Conservation (phyloP, 2,113 vertebrate species). For the Rana temporaria region DNA sequence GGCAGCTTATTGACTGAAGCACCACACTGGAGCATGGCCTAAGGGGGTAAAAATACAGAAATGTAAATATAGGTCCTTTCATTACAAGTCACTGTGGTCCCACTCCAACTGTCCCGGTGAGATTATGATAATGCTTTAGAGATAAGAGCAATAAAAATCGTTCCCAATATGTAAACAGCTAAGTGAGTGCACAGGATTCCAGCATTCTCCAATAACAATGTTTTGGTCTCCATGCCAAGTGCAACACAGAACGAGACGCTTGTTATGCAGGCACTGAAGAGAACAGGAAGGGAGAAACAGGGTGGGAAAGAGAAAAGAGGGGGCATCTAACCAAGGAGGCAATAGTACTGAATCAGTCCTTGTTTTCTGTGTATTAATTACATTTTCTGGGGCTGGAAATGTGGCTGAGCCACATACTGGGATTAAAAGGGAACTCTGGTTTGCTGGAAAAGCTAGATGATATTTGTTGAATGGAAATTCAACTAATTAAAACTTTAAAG, state of each 20-base stretch:
- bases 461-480: too few relatives aligned
- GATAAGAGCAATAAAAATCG: slow-evolving; percentile 26
- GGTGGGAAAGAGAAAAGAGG: slow-evolving; percentile 16
- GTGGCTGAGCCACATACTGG: too few relatives aligned
- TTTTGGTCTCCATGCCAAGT: slow-evolving; percentile 48
- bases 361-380: not conserved
- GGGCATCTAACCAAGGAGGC: slow-evolving; percentile 14
- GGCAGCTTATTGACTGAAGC: too few relatives aligned
- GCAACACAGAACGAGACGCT: slow-evolving; percentile 24
- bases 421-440: too few relatives aligned
- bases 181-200: slow-evolving; percentile 33
- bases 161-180: slow-evolving; percentile 34
- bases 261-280: slow-evolving; percentile 40
- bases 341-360: not conserved
- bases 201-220: slow-evolving; percentile 38
- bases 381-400: too few relatives aligned
- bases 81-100: not conserved
- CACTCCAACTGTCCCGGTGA: not conserved
- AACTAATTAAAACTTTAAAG: too few relatives aligned
- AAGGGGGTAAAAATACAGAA: not conserved
- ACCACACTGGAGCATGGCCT: not conserved
- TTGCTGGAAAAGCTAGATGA: too few relatives aligned
- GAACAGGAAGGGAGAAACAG: not conserved
- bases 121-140: slow-evolving; percentile 28
- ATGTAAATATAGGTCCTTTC: not conserved